Evolutionary conservation across 2,113 vertebrate species (phyloP).

Genomic region (Hyperopisus bebe): DNA sequence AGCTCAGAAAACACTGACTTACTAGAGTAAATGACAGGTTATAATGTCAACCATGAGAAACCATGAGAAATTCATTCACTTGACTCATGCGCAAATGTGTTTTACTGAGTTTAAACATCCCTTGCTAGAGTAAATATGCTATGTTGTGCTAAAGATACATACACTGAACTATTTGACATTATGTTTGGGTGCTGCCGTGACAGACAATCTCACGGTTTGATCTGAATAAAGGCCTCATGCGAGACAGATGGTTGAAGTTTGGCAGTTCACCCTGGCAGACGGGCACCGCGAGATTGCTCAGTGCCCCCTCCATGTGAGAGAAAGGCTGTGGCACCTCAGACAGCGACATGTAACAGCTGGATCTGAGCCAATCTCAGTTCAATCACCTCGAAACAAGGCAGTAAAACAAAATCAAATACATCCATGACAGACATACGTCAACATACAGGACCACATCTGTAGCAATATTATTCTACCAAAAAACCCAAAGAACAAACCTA

Average conservation of each 20-base stretch:
- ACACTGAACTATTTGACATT: background rate
- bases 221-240: background rate
- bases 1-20: background rate
- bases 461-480: background rate
- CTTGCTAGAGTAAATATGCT: background rate
- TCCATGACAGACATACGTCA: background rate
- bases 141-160: background rate
- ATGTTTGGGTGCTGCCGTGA: background rate
- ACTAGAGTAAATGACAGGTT: background rate
- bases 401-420: background rate
- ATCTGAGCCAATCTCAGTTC: background rate
- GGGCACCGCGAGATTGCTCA: background rate
- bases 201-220: background rate
- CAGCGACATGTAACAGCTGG: background rate
- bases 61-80: background rate
- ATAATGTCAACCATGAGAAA: background rate
- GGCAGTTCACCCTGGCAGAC: background rate
- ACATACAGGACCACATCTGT: background rate
- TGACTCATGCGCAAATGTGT: background rate
- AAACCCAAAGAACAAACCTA: background rate
- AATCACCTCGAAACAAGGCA: background rate
- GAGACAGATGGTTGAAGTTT: constrained; percentile 5
- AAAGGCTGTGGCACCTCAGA: background rate
- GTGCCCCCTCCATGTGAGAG: background rate
- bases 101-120: background rate